These are phyloP conservation scores for Cepaea nemoralis DNA, from an alignment of 1,140 invertebrate genomes.

Conservation along the genomic window DNA sequence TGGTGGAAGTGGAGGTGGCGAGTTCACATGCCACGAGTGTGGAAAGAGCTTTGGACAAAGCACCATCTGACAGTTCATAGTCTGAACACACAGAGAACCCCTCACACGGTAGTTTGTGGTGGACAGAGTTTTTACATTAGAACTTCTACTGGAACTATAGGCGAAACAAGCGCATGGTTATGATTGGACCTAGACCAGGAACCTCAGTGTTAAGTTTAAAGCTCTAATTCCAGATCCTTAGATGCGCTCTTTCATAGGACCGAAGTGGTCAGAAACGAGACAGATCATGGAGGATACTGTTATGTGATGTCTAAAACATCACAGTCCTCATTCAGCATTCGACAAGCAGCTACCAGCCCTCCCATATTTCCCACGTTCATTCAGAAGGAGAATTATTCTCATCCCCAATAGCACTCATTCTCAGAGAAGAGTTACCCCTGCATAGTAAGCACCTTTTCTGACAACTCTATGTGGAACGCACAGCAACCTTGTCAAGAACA, in stretches of 20 bases:
- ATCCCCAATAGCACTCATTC: not conserved
- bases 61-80: conserved; percentile 44
- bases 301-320: not conserved
- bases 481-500: not conserved
- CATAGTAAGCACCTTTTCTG: not conserved
- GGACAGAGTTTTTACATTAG: conserved; percentile 37
- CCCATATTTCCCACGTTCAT: not conserved
- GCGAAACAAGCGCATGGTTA: conserved; percentile 10
- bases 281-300: conserved; percentile 29
- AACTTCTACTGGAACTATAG: conserved; percentile 23
- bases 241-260: conserved; percentile 1
- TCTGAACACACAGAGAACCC: conserved; percentile 35
- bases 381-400: not conserved
- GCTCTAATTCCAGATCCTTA: not conserved
- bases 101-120: conserved; percentile 39
- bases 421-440: conserved; percentile 1
- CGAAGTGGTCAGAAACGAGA: conserved; percentile 35
- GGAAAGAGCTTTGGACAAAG: conserved; percentile 40
- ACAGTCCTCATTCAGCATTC: conserved; percentile 3
- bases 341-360: not conserved
- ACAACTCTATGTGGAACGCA: conserved; percentile 18
- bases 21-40: conserved; percentile 43
- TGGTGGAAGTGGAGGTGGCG: conserved; percentile 37
- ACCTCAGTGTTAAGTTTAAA: not conserved
- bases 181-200: conserved; percentile 25